Base-by-base conservation (phyloP, 2,888 invertebrate genomes). In the Archips xylosteana region DNA sequence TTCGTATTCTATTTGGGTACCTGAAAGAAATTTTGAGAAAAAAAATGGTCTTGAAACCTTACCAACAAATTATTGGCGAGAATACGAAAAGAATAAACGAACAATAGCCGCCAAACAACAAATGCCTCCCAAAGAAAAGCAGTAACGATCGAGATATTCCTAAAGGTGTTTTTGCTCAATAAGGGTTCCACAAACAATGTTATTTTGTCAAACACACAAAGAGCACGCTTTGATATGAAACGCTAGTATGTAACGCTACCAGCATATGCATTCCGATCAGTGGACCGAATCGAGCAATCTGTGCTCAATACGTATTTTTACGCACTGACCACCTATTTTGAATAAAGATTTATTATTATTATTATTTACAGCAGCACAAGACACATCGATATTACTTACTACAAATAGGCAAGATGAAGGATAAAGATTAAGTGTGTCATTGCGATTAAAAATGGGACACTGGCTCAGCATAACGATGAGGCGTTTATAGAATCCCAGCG, bases 171-270 rank as follows among this genome's bases (percentile, higher is more conserved):
- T 57, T 57, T 10, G 23, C 2, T 10, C 57, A 10, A 15, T 51
- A 54, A 54, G 54, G 54, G 15, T 32, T 57, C 10, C 10, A 6
- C 57, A 23, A 54, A 32, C 1, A 59, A 59, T 34, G 42, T 63
- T 68, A 60, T 60, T 36, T 49, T 63, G 70, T 45, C 49, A 15
- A 47, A 70, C 63, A 34, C 54, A 64, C 47, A 49, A 60, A 39
- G 60, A 45, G 9, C 1, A 1, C 9, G 13, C n/a, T 45, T 69
- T 49, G 12, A 39, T 32, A 69, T 49, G 39, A 49, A 47, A 65
- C 39, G 49, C n/a, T n/a, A n/a, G n/a, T n/a, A n/a, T n/a, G n/a
- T n/a, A n/a, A n/a, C n/a, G n/a, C n/a, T n/a, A n/a, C n/a, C 45
- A 57, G 47, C 47, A 10, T 34, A 70, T 64, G 54, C 45, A 54